A percentile compares a stretch with the other conserved stretches of the same genome.
Evolutionary conservation across 2,797 vertebrate species (phyloP).

Genomic region (Apodemus agrarius): DNA sequence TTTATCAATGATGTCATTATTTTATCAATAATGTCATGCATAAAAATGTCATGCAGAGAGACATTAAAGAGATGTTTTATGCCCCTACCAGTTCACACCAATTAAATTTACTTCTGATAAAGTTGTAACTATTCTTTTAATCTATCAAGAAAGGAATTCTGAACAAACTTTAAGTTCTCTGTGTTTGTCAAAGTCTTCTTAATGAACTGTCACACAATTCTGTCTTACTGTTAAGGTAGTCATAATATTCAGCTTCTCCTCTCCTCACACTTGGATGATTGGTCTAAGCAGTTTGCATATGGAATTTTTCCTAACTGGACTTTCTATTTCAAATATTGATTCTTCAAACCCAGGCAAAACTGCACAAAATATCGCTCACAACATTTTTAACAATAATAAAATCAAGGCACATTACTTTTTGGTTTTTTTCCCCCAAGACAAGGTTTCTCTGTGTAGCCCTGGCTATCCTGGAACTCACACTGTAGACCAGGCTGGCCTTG

Average conservation of each 20-base stretch:
- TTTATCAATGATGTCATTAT: background rate
- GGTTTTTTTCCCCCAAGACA: too few species aligned
- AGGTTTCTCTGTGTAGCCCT: too few species aligned
- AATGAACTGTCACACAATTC: background rate
- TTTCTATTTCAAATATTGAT: slow-evolving; percentile 8
- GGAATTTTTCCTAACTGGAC: background rate
- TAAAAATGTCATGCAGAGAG: background rate
- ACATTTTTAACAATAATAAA: background rate
- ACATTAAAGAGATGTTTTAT: background rate
- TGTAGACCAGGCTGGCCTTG: too few species aligned
- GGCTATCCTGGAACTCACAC: too few species aligned
- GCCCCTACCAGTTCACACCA: background rate
- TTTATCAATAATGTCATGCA: background rate
- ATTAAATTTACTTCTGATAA: background rate
- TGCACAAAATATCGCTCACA: background rate
- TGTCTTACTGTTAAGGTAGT: background rate
- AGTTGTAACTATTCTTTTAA: slow-evolving; percentile 2
- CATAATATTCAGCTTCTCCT: background rate
- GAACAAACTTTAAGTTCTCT: background rate
- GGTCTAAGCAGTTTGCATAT: background rate
- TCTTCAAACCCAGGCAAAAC: slow-evolving; percentile 5
- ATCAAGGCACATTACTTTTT: background rate
- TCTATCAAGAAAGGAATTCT: background rate
- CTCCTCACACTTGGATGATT: background rate
- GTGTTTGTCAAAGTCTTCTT: background rate